These are phyloP conservation scores for Gymnogyps californianus DNA, from an alignment of 2,113 vertebrate genomes.

Conservation along the genomic window DNA sequence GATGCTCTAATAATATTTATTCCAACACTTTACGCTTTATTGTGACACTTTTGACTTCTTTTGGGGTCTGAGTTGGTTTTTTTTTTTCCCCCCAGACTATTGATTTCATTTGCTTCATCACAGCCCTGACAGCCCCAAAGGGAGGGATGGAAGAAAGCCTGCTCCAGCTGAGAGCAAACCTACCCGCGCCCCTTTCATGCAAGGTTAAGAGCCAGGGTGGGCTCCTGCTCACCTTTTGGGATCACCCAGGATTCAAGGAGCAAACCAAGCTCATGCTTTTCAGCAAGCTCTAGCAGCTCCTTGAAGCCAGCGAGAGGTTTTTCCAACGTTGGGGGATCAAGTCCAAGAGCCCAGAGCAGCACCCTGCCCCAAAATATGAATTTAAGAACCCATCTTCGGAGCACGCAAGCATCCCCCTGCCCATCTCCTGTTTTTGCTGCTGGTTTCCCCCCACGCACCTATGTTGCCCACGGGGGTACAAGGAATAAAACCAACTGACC, in stretches of 20 bases:
- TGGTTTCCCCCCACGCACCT: no score
- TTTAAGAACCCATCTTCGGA: not conserved
- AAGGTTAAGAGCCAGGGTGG: not conserved
- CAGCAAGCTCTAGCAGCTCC: not conserved
- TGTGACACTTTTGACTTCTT: slow-evolving; percentile 6
- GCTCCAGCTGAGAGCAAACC: not conserved
- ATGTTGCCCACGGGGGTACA: fast-evolving
- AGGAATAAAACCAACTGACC: not conserved
- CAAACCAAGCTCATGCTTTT: not conserved
- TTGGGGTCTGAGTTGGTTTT: not conserved
- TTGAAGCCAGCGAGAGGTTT: not conserved
- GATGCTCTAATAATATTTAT: slow-evolving; percentile 61
- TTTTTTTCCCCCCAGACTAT: not conserved
- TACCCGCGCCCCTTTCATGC: fast-evolving
- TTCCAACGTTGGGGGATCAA: fast-evolving
- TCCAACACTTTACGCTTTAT: slow-evolving; percentile 5
- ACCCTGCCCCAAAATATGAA: not conserved
- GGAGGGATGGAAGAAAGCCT: not conserved
- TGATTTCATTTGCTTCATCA: not conserved
- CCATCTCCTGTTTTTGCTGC: not conserved
- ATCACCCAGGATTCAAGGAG: fast-evolving
- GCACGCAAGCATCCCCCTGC: not conserved
- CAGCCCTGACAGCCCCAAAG: not conserved
- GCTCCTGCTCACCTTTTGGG: not conserved
- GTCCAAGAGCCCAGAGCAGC: not conserved